phyloP scores from a whole-genome alignment of 2,888 invertebrate genomes.

The Agrilus cyanescens region DNA sequence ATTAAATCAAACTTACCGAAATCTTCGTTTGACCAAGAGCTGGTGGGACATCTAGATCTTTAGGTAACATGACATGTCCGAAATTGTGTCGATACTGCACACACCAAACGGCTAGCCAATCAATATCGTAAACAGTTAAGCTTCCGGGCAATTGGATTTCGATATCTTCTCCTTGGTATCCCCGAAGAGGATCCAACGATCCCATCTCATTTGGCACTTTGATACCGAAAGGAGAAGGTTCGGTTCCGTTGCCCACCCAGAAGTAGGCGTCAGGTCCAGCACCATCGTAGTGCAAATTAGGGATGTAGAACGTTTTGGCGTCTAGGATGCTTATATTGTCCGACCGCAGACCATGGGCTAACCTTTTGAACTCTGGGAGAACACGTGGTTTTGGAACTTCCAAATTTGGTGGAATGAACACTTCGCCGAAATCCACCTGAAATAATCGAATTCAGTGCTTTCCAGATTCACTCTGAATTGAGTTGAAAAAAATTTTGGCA shows the following conservation, averaged over 20 bases:
- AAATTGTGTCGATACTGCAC: conserved; percentile 84
- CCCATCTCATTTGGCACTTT: conserved; percentile 87
- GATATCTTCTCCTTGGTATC: conserved; percentile 85
- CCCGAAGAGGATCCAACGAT: conserved; percentile 65
- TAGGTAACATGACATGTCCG: conserved; percentile 79
- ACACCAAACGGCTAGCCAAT: conserved; percentile 88
- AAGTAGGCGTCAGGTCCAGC: conserved; percentile 88
- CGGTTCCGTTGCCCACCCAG: conserved; percentile 84
- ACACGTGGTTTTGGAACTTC: conserved; percentile 72
- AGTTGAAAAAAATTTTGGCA: too few relatives aligned
- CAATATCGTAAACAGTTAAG: conserved; percentile 79
- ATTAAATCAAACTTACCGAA: conserved; percentile 50
- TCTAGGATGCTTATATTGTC: conserved; percentile 86
- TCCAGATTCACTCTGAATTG: too few relatives aligned
- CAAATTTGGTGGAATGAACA: conserved; percentile 63
- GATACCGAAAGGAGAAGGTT: conserved; percentile 68
- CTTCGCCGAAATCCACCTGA: conserved; percentile 83
- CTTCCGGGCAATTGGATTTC: conserved; percentile 78
- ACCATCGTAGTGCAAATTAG: conserved; percentile 85
- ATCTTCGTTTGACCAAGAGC: conserved; percentile 84
- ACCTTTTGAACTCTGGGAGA: conserved; percentile 72
- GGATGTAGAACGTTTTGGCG: conserved; percentile 84
- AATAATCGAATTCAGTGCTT: conserved; percentile 15
- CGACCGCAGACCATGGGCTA: conserved; percentile 80
- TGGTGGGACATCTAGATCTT: conserved; percentile 80